Evolutionary conservation across 2,797 vertebrate genomes (phyloP).

Genomic region (Darevskia mixta): DNA sequence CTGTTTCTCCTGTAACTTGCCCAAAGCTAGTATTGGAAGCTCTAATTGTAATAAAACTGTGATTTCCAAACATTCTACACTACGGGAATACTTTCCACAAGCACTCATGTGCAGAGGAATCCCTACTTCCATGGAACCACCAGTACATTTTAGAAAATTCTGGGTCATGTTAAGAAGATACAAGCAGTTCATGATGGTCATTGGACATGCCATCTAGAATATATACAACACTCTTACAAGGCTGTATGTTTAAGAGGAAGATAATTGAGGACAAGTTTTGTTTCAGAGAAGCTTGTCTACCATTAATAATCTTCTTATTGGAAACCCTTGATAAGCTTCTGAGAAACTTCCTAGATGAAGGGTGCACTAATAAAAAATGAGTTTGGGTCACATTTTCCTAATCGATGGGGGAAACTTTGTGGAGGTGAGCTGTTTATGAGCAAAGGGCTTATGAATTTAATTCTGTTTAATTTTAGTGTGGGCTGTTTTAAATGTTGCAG

Average conservation of each 20-base stretch:
- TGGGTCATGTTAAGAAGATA: neutral
- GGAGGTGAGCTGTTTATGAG: neutral
- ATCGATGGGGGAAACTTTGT: neutral
- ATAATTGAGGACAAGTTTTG: neutral
- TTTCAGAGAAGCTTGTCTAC: neutral
- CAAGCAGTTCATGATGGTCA: neutral
- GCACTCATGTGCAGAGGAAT: neutral
- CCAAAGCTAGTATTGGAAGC: slow-evolving; percentile 41
- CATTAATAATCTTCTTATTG: too few species aligned
- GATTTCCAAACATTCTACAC: too few species aligned
- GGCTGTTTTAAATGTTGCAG: neutral
- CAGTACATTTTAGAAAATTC: neutral
- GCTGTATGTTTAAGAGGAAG: neutral
- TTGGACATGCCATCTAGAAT: neutral
- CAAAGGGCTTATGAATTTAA: neutral
- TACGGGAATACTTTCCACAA: neutral
- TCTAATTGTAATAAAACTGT: slow-evolving; percentile 20
- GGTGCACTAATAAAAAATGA: too few species aligned
- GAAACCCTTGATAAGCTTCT: neutral
- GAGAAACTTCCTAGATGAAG: neutral
- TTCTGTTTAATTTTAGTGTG: neutral
- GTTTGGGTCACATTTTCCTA: neutral
- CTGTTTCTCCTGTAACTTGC: slow-evolving; percentile 36
- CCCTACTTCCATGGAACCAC: neutral
- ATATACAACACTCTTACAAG: too few species aligned